Percentiles rank a stretch among this genome's conserved stretches.
Evolutionary conservation across 2,113 vertebrate genomes (phyloP).

Genomic region (Malurus elegans): DNA sequence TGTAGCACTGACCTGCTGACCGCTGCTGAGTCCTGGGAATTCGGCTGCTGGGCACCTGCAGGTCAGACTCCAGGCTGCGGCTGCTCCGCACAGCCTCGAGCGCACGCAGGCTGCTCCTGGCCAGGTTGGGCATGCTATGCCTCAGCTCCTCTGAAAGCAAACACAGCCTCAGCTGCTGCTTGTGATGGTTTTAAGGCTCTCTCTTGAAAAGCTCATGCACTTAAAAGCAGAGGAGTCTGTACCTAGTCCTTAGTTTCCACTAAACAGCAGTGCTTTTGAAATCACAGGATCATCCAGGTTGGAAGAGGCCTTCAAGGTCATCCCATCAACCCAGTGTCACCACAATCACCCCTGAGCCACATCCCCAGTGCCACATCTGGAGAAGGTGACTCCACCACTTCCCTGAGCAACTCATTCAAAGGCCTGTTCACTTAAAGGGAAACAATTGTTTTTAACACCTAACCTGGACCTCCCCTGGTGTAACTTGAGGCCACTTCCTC

Average conservation of each 20-base stretch:
- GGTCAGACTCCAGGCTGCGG: slow-evolving; percentile 89
- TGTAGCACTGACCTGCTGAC: slow-evolving; percentile 76
- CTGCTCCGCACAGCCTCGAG: slow-evolving; percentile 87
- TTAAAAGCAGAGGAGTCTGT: rapidly evolving
- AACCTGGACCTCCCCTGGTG: background rate
- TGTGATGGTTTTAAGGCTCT: background rate
- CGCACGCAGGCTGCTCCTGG: slow-evolving; percentile 83
- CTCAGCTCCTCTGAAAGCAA: slow-evolving; percentile 83
- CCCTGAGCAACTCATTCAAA: background rate
- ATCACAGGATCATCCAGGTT: rapidly evolving
- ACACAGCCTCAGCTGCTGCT: background rate
- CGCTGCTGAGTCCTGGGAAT: slow-evolving; percentile 85
- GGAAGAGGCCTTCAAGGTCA: background rate
- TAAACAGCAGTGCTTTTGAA: background rate
- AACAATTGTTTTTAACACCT: background rate
- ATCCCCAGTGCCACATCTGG: background rate
- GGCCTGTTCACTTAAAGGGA: background rate
- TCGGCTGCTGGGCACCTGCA: slow-evolving; percentile 86
- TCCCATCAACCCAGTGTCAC: background rate
- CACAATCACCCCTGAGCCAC: background rate
- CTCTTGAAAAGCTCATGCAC: rapidly evolving
- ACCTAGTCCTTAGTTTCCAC: background rate
- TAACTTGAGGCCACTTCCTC: no score
- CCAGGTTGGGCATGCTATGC: slow-evolving; percentile 91
- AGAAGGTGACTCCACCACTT: background rate